These are phyloP conservation scores for Thamnophis elegans DNA, from an alignment of 2,797 vertebrate genomes.

Conservation along the genomic window DNA sequence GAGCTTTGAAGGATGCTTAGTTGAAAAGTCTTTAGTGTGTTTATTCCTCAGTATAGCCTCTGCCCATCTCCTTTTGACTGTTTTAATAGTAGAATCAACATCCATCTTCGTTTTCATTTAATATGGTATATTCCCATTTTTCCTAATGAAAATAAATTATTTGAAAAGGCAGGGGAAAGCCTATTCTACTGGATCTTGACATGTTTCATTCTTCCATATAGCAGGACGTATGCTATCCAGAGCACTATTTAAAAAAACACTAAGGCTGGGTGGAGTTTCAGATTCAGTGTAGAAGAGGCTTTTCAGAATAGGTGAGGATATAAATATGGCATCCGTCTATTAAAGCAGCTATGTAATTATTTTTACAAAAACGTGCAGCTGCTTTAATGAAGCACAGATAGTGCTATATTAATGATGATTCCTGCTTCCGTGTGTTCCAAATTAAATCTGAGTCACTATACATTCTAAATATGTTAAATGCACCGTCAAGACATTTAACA, in stretches of 20 bases:
- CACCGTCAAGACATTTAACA: neutral
- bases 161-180: neutral
- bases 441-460: neutral
- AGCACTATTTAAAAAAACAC: neutral
- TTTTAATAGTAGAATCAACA: neutral
- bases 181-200: neutral
- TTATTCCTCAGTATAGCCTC: neutral
- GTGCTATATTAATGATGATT: neutral
- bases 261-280: neutral
- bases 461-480: neutral
- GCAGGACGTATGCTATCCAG: neutral
- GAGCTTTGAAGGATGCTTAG: neutral
- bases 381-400: neutral
- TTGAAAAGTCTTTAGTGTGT: neutral
- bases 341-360: neutral
- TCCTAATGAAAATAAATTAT: neutral
- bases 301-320: neutral
- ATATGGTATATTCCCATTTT: neutral
- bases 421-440: neutral
- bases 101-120: neutral
- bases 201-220: neutral
- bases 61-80: neutral
- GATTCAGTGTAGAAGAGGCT: neutral
- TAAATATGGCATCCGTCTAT: neutral
- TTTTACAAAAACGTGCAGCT: neutral